Percentiles rank a stretch among this genome's conserved stretches.
Conservation (phyloP, 2,888 invertebrate species). For the Trachelus stipa region DNA sequence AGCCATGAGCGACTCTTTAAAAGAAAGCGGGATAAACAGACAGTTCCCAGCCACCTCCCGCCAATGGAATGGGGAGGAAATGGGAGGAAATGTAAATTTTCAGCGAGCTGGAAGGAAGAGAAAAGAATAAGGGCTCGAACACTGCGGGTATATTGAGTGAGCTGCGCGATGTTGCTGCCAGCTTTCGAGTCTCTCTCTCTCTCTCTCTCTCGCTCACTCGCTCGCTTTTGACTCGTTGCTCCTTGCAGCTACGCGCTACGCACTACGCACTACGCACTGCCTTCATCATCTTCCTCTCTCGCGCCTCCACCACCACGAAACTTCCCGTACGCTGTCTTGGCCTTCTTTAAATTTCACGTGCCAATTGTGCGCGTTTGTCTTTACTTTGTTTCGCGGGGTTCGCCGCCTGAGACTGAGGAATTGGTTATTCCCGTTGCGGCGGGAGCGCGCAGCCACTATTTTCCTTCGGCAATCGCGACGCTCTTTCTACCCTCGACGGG, state of each 20-base stretch:
- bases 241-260: too few species aligned
- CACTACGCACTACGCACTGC: constrained; percentile 8
- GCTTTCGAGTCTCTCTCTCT: constrained; percentile 20
- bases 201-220: constrained; percentile 2
- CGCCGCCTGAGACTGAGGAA: too few species aligned
- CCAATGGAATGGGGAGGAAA: constrained; percentile 57
- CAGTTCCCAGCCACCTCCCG: constrained; percentile 45
- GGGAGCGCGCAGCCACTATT: too few species aligned
- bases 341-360: constrained; percentile 65
- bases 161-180: constrained; percentile 30
- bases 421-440: too few species aligned
- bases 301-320: constrained; percentile 10
- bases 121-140: constrained; percentile 64
- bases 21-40: constrained; percentile 67
- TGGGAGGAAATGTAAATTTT: constrained; percentile 66
- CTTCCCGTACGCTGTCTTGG: background rate
- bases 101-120: constrained; percentile 64
- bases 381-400: constrained; percentile 41
- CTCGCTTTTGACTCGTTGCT: constrained; percentile 16
- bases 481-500: background rate
- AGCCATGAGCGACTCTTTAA: constrained; percentile 61
- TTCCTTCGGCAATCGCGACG: too few species aligned
- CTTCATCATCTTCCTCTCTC: constrained; percentile 29
- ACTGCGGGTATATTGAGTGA: constrained; percentile 58
- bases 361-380: constrained; percentile 63